A percentile compares a stretch with the other conserved stretches of the same genome.
Conservation (phyloP, 30 jellyfish, hydroid and myxozoan genomes). For the Hydra vulgaris region DNA sequence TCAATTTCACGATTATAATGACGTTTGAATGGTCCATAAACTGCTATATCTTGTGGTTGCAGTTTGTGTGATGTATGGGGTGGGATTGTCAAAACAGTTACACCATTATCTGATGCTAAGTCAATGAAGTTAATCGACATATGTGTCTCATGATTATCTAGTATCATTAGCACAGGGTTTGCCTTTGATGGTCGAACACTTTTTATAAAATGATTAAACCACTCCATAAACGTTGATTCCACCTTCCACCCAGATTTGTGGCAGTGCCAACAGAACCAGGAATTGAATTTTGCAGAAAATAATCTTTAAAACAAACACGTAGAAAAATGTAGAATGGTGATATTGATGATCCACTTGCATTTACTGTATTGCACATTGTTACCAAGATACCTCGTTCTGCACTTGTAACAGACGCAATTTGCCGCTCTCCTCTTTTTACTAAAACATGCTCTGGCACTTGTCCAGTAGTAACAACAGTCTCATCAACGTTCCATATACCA, state of each 20-base stretch:
- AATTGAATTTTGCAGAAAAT: not conserved
- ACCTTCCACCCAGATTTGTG: not conserved
- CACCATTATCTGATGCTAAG: not conserved
- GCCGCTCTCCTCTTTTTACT: no score
- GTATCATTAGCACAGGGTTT: not conserved
- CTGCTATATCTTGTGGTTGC: not conserved
- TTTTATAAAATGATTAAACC: not conserved
- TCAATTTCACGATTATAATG: not conserved
- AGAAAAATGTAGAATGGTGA: not conserved
- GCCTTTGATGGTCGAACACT: not conserved
- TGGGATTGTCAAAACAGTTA: not conserved
- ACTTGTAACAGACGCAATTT: no score
- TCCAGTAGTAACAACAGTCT: no score
- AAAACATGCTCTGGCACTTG: no score
- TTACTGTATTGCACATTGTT: not conserved
- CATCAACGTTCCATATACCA: no score
- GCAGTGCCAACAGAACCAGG: not conserved
- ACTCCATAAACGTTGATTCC: not conserved
- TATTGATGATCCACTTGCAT: not conserved
- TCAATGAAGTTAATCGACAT: not conserved
- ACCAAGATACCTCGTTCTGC: not conserved
- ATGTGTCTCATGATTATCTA: not conserved
- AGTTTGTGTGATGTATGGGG: not conserved
- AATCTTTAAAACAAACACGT: not conserved
- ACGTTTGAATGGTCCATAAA: not conserved